phyloP scores from a whole-genome alignment of 53 echinoderm and acorn worm genomes.

The Hippasteria phrygiana region DNA sequence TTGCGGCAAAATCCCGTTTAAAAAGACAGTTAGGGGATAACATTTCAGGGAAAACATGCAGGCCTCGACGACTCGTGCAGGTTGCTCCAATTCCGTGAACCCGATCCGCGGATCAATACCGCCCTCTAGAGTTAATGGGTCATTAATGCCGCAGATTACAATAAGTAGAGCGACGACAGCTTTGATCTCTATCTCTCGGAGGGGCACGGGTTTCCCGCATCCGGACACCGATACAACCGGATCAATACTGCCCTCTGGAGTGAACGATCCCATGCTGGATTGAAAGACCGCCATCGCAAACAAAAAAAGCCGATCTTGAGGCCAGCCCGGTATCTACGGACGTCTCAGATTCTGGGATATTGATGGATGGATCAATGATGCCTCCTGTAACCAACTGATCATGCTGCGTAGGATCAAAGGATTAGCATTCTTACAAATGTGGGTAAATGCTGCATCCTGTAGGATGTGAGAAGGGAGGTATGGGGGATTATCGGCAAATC shows the following conservation, averaged over 20 bases:
- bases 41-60: not conserved
- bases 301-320: not conserved
- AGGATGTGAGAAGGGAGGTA: not conserved
- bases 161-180: not conserved
- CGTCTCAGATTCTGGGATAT: conserved; percentile 38
- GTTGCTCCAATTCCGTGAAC: not conserved
- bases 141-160: conserved; percentile 26
- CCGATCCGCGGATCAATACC: conserved; percentile 21
- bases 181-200: conserved; percentile 16
- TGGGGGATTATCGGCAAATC: conserved; percentile 19
- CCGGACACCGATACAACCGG: conserved; percentile 23
- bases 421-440: conserved; percentile 24
- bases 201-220: not conserved
- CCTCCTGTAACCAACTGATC: conserved; percentile 21
- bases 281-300: not conserved
- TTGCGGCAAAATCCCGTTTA: not conserved
- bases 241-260: conserved; percentile 58
- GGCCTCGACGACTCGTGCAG: not conserved
- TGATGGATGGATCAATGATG: conserved; percentile 19
- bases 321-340: not conserved
- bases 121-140: conserved; percentile 51
- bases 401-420: conserved; percentile 5
- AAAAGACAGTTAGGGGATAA: conserved; percentile 1
- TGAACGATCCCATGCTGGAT: conserved; percentile 13
- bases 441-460: not conserved